These are phyloP conservation scores for Amphiprion percula DNA, from an alignment of 2,113 vertebrate species.

Conservation along the genomic window DNA sequence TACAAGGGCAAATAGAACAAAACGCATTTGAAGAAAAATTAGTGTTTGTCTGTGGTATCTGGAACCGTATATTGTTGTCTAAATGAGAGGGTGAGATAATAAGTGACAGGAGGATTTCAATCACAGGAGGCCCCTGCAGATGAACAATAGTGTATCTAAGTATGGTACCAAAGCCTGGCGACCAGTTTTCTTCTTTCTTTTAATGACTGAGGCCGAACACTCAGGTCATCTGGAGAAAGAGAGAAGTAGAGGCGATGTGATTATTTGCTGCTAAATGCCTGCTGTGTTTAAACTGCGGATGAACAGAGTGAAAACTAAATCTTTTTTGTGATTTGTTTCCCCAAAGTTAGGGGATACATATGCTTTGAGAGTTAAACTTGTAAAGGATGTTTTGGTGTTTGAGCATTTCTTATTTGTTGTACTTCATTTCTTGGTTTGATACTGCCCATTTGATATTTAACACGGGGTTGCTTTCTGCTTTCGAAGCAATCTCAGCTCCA, in stretches of 20 bases:
- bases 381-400: neutral
- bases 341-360: neutral
- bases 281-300: neutral
- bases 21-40: neutral
- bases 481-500: neutral
- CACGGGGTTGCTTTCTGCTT: slow-evolving; percentile 18
- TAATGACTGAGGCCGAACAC: neutral
- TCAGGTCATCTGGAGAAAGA: slow-evolving; percentile 12
- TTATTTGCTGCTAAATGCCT: neutral
- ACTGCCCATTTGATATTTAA: slow-evolving; percentile 14
- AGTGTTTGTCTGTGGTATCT: neutral
- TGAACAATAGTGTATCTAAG: neutral
- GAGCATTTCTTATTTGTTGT: neutral
- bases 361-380: neutral
- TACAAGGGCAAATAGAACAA: neutral
- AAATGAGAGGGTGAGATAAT: neutral
- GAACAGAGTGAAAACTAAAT: neutral
- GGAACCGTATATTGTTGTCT: neutral
- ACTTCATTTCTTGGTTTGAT: slow-evolving; percentile 11
- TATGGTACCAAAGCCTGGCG: neutral
- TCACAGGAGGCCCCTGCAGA: neutral
- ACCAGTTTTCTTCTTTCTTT: neutral
- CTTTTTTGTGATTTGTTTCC: neutral
- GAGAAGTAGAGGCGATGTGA: neutral
- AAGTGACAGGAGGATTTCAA: neutral